A percentile compares a stretch with the other conserved stretches of the same genome.
phyloP scores from a whole-genome alignment of 30 jellyfish, hydroid and myxozoan species.

The Cassiopea xamachana region DNA sequence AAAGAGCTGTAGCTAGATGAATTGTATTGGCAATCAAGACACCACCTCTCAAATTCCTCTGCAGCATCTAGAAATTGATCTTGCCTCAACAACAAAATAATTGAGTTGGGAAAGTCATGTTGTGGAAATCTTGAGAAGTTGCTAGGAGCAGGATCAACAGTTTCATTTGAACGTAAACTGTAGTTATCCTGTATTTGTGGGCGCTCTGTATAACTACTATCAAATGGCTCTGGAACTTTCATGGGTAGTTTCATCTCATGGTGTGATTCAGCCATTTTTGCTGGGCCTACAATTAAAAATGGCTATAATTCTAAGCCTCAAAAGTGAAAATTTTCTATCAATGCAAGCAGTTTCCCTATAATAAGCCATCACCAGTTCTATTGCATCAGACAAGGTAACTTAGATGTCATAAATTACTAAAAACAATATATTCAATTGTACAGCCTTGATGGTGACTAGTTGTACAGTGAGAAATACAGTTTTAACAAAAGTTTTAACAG shows the following conservation, averaged over 20 bases:
- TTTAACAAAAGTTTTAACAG: too few relatives aligned
- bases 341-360: too few relatives aligned
- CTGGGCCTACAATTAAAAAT: not conserved
- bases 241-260: not conserved
- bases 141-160: not conserved
- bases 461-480: too few relatives aligned
- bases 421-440: too few relatives aligned
- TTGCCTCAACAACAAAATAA: not conserved
- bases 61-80: conserved; percentile 16
- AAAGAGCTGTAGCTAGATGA: not conserved
- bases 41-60: not conserved
- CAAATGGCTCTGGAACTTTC: not conserved
- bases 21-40: not conserved
- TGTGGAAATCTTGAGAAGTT: not conserved
- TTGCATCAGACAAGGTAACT: too few relatives aligned
- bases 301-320: not conserved
- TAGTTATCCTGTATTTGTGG: not conserved
- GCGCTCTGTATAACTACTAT: not conserved
- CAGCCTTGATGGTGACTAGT: too few relatives aligned
- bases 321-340: too few relatives aligned
- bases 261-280: not conserved
- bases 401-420: too few relatives aligned
- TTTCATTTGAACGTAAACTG: not conserved
- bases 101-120: not conserved
- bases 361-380: too few relatives aligned